Conservation (phyloP, 2,888 invertebrate genomes). For the Schizaphis graminum region DNA sequence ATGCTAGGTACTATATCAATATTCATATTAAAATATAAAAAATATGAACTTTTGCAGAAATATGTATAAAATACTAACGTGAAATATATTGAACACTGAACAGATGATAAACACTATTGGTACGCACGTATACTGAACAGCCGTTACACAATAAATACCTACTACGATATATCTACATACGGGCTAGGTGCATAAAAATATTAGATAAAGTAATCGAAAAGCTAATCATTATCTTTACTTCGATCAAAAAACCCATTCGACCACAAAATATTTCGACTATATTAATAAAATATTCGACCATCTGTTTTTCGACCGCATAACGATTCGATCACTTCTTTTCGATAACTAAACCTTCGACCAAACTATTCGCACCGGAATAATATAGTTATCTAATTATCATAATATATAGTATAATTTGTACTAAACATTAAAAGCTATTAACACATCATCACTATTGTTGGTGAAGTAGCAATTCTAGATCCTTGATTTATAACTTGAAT, state of each 20-base stretch:
- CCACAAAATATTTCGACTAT: not conserved
- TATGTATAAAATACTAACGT: not conserved
- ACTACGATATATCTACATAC: not conserved
- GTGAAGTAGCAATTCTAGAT: too few species aligned
- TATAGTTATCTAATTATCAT: too few species aligned
- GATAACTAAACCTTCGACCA: not conserved
- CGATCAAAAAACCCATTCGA: not conserved
- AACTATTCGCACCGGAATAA: too few species aligned
- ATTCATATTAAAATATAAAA: not conserved
- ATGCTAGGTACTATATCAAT: not conserved
- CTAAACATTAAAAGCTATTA: too few species aligned
- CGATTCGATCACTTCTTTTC: not conserved
- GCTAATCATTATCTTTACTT: not conserved
- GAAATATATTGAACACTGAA: too few species aligned
- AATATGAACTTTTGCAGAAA: not conserved
- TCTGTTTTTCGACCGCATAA: not conserved
- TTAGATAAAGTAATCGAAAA: not conserved
- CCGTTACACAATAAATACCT: not conserved
- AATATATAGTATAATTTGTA: too few species aligned
- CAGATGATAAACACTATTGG: too few species aligned
- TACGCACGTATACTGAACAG: not conserved
- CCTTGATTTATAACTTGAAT: too few species aligned
- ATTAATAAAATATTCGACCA: slow-evolving; percentile 3
- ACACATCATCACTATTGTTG: too few species aligned
- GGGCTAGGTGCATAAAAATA: not conserved